Evolutionary conservation across 2,797 vertebrate species (phyloP).

Genomic region (Champsocephalus esox): DNA sequence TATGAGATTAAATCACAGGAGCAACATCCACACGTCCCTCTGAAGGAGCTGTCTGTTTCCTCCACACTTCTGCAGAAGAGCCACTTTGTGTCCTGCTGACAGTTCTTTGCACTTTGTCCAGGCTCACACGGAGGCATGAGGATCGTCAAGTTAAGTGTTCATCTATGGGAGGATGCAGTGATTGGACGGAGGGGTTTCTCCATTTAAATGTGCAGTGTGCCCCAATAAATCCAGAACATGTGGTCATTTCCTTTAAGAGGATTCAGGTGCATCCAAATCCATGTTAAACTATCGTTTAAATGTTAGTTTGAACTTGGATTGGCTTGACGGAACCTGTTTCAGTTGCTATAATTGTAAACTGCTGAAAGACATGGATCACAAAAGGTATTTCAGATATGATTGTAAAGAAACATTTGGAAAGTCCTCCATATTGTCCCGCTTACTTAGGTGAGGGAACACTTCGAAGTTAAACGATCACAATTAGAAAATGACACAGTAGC

Average conservation of each 20-base stretch:
- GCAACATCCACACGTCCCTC: conserved; percentile 2
- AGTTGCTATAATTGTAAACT: too few species aligned
- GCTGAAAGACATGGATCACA: too few species aligned
- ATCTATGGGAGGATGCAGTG: conserved; percentile 62
- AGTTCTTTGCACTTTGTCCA: conserved; percentile 84
- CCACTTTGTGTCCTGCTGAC: conserved; percentile 32
- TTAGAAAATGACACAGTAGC: background rate
- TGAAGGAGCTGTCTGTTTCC: conserved; percentile 32
- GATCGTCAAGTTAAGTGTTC: conserved; percentile 84
- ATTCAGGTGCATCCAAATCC: background rate
- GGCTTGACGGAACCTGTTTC: too few species aligned
- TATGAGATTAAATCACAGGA: background rate
- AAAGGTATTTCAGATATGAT: too few species aligned
- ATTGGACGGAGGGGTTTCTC: conserved; percentile 30
- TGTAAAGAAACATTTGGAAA: too few species aligned
- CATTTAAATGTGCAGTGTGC: conserved; percentile 5
- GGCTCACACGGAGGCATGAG: conserved; percentile 44
- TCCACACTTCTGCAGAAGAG: conserved; percentile 22
- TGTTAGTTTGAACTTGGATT: too few species aligned
- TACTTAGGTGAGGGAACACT: too few species aligned
- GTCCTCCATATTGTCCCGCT: too few species aligned
- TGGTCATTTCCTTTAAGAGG: too few species aligned
- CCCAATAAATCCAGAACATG: background rate
- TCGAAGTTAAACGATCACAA: too few species aligned
- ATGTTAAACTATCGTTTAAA: background rate